Conservation (phyloP, 2,113 vertebrate genomes). For the Dolichallabes microphthalmus region DNA sequence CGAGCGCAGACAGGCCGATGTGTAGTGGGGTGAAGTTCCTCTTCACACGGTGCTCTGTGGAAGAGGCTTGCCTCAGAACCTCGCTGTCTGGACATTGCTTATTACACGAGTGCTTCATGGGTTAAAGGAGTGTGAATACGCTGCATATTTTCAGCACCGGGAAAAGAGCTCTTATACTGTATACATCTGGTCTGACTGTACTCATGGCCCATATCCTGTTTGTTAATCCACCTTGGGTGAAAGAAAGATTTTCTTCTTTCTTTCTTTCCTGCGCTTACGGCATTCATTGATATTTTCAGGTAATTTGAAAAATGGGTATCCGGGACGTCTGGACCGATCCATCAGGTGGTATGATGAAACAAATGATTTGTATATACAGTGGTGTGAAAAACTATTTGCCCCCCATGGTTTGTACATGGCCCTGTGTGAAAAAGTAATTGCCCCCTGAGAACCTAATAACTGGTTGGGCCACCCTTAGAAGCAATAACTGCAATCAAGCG, state of each 20-base stretch:
- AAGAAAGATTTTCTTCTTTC: too few species aligned
- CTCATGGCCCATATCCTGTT: neutral
- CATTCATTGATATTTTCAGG: constrained; percentile 28
- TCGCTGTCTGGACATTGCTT: neutral
- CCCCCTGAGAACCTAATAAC: too few species aligned
- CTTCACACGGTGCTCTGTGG: constrained; percentile 32
- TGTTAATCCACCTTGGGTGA: constrained; percentile 15
- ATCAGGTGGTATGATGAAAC: constrained; percentile 31
- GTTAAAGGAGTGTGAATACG: constrained; percentile 14
- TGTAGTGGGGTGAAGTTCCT: constrained; percentile 33
- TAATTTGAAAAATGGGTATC: constrained; percentile 11
- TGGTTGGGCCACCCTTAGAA: too few species aligned
- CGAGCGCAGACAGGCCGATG: neutral
- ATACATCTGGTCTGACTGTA: neutral
- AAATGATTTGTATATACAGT: constrained; percentile 45
- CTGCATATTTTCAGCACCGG: constrained; percentile 5
- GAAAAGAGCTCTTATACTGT: neutral
- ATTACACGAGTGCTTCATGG: constrained; percentile 32
- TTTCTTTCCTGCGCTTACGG: constrained; percentile 26
- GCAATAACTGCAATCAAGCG: too few species aligned
- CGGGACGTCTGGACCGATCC: constrained; percentile 1
- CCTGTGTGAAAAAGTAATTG: too few species aligned
- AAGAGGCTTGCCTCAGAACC: constrained; percentile 35
- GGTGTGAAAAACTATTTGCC: too few species aligned
- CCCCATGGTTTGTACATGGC: too few species aligned